Base-by-base conservation (phyloP, 2,888 invertebrate genomes). In the Trilocha varians region DNA sequence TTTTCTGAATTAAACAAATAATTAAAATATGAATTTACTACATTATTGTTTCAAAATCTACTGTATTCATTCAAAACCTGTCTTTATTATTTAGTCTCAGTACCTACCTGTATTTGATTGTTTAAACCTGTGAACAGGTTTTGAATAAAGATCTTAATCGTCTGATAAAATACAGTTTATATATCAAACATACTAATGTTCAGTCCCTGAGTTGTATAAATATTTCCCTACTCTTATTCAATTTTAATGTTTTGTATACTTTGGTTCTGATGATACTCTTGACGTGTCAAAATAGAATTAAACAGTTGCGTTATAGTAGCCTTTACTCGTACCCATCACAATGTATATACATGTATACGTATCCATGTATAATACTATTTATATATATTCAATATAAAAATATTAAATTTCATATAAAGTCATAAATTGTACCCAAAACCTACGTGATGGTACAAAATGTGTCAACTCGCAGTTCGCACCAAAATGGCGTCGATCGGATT, bases 341-440 rank as follows among this genome's bases (percentile, higher is more conserved):
- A 84, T 85, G 83, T 85, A 78, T 84, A 82, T 84, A 84, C 82
- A 84, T 83, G 83, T 84, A 82, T 83, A 85, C 83, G 83, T 84
- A 83, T 78, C 72, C 82, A 83, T 84, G 84, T 84, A 84, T 83
- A 84, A 82, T n/a, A n/a, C n/a, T n/a, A n/a, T n/a, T 83, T 84
- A 84, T 84, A 84, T 84, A 84, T 84, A 83, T 83, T 82, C 77
- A 83, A 82, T 84, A 84, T 78, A 85, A 85, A 85, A 85, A 85
- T 84, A 84, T 84, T 71, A 83, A 84, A 83, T 84, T 85, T 85
- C 72, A 84, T 85, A 84, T 84, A 85, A 85, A 85, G 84, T 83
- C 83, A 83, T 83, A 85, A 85, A 85, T 82, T 84, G 85, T 85
- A 85, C 85, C 85, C 85, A 85, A 85, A 85, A 84, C 83, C 84